Percentiles rank a stretch among this genome's conserved stretches.
phyloP scores from a whole-genome alignment of 2,888 invertebrate genomes.

The Coleophora deauratella region DNA sequence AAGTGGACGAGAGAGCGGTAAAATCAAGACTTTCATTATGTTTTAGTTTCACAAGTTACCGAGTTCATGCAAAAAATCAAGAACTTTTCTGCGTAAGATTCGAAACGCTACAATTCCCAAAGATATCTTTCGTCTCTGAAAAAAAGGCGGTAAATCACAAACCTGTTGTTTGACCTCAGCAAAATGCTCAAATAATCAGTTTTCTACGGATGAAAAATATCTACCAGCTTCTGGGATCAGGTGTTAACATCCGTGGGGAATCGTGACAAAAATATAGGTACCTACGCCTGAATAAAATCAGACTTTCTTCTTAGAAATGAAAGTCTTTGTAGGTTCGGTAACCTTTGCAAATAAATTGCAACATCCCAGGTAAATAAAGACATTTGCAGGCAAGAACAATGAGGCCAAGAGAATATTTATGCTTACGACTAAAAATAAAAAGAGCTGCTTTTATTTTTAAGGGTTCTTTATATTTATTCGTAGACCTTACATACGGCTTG shows the following conservation, averaged over 20 bases:
- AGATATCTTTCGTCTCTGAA: conserved; percentile 33
- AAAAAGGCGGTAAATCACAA: conserved; percentile 45
- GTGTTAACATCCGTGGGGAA: conserved; percentile 57
- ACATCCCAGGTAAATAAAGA: no score
- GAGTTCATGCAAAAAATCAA: background rate
- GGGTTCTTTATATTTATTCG: no score
- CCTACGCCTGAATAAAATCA: conserved; percentile 17
- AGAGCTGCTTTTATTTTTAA: no score
- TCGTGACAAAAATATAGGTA: conserved; percentile 39
- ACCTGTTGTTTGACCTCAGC: conserved; percentile 52
- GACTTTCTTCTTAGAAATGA: conserved; percentile 17
- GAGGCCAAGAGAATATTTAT: no score
- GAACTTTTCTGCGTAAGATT: conserved; percentile 17
- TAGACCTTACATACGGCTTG: no score
- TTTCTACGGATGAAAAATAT: conserved; percentile 46
- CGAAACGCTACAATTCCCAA: conserved; percentile 32
- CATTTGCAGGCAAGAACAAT: no score
- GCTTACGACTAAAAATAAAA: no score
- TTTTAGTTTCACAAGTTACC: background rate
- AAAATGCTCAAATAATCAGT: conserved; percentile 63
- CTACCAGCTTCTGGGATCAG: conserved; percentile 46
- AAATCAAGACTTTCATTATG: no score
- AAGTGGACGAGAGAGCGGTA: no score
- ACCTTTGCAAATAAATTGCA: no score
- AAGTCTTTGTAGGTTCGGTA: conserved; percentile 2